Evolutionary conservation across 2,113 vertebrate species (phyloP), one percentile per base, ranked within the genome.

Genomic region (Nicator chloris): DNA sequence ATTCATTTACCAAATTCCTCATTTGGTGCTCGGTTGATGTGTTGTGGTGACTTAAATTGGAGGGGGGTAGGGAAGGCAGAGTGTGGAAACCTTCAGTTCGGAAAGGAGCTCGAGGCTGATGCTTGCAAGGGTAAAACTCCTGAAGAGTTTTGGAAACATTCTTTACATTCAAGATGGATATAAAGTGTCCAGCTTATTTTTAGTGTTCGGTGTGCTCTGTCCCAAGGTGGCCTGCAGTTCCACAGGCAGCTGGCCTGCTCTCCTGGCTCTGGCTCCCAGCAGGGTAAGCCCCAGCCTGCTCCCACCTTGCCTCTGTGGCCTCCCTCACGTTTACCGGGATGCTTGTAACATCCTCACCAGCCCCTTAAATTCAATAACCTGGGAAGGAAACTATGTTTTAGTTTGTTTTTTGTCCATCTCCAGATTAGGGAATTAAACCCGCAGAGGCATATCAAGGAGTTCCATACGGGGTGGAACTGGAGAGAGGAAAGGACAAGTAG

Each of bases 131-230:
- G 57, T 78, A 24, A 64, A 82, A 61, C 84, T 89, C 49, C 30
- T 11, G 15, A 18, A 33, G 69, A 63, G 60, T 87, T 91, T 79
- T 75, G 90, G 87, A 91, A 94, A 84, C 69, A 76, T 96, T 91
- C 69, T 91, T 94, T 78, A 39, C 42, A 7, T 89, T 95, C 61
- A 28, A 24, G 73, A 47, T 31, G 40, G 84, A 68, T 91, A 76
- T 87, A 71, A 94, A 82, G 68, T 69, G 37, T 88, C 78, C 26
- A 21, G 70, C 28, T 95, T 95, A 88, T 93, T 94, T 95, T 94
- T 94, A 91, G 87, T 44, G 19, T 71, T 86, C 11, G 3, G 1
- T 57, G 80, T 73, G 76, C 83, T 81, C 47, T 89, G 81, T 92
- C 57, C 81, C 53, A 39, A 44, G 92, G 72, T 33, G 54, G 89